Conservation (phyloP, 2,888 invertebrate genomes). For the Cylindroiulus punctatus region DNA sequence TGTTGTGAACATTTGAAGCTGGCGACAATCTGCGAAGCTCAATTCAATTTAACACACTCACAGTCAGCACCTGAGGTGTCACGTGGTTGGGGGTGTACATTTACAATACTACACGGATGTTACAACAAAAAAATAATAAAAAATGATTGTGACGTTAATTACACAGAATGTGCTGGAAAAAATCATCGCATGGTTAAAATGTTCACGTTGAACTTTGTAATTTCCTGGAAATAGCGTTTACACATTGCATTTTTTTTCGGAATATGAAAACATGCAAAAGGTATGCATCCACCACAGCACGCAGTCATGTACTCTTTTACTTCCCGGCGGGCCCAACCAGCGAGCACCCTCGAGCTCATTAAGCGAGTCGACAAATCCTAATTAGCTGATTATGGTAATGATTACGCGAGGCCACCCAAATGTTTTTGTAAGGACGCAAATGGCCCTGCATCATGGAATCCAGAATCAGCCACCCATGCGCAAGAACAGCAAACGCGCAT, state of each 20-base stretch:
- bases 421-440: slow-evolving; percentile 45
- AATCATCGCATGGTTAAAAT: too few species aligned
- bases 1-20: too few species aligned
- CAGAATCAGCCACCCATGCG: not conserved
- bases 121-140: too few species aligned
- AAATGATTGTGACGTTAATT: too few species aligned
- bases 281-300: not conserved
- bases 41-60: too few species aligned
- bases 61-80: too few species aligned
- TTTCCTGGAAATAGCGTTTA: too few species aligned
- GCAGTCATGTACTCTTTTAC: not conserved
- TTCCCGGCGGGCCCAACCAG: not conserved
- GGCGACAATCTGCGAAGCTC: too few species aligned
- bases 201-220: too few species aligned
- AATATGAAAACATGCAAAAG: not conserved
- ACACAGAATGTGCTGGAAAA: too few species aligned
- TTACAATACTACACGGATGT: too few species aligned
- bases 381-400: slow-evolving; percentile 35
- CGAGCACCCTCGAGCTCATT: slow-evolving; percentile 10
- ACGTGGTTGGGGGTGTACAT: too few species aligned
- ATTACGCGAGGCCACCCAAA: slow-evolving; percentile 43
- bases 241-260: not conserved
- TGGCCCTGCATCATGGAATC: slow-evolving; percentile 3
- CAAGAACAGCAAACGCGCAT: not conserved
- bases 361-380: slow-evolving; percentile 45